Conservation (phyloP, 2,888 invertebrate species). For the Trachelus stipa region DNA sequence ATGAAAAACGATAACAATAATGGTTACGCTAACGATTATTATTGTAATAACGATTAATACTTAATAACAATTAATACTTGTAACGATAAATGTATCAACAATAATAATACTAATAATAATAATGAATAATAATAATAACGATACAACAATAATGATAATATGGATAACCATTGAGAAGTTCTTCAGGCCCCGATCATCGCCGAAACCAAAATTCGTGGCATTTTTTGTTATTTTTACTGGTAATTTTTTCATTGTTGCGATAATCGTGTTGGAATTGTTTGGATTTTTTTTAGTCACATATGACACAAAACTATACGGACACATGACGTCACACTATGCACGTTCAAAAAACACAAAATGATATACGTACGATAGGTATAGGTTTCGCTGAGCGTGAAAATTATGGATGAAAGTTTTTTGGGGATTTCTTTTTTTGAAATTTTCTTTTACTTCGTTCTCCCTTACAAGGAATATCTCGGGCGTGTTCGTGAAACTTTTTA, state of each 20-base stretch:
- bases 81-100: conserved; percentile 35
- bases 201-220: neutral
- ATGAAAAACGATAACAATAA: conserved; percentile 24
- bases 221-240: neutral
- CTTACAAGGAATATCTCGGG: neutral
- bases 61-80: conserved; percentile 29
- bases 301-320: neutral
- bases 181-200: neutral
- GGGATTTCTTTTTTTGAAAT: neutral
- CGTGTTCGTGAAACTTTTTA: neutral
- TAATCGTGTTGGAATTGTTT: too few relatives aligned
- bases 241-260: neutral
- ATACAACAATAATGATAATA: conserved; percentile 6
- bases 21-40: conserved; percentile 34
- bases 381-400: neutral
- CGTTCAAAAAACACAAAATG: neutral
- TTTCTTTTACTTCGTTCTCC: neutral
- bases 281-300: neutral
- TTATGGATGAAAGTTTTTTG: neutral
- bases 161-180: neutral
- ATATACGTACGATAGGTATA: neutral
- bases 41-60: conserved; percentile 22
- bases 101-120: conserved; percentile 31
- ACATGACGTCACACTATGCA: neutral
- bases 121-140: conserved; percentile 16